Base-by-base conservation (phyloP, 2,888 invertebrate species). In the Acrocyrtus sp. region DNA sequence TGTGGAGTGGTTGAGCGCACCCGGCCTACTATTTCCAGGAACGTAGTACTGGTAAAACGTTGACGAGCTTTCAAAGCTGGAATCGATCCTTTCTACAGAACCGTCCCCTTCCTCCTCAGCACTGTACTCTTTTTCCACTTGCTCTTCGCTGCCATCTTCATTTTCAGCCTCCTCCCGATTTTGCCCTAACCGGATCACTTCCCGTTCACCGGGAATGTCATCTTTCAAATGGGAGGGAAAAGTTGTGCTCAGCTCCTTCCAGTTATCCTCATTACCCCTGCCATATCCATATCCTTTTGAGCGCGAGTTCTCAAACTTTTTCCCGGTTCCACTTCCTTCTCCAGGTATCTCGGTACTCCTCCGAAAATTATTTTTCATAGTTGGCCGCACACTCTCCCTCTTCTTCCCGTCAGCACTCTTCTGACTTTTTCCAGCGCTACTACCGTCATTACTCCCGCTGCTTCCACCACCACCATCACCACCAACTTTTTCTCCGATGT, bases 91-190 rank as follows among this genome's bases (percentile, higher is more conserved):
- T n/a, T 69, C 69, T 29, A 50, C 34, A 10, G 69, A 69, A 29
- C 62, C 69, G 43, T 62, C 62, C 62, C 62, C 69, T 69, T 62
- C 69, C 21, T 47, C 62, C 45, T 69, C 69, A 62, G 51, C 56
- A 50, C 56, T 62, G n/a, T n/a, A n/a, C n/a, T n/a, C n/a, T n/a
- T n/a, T n/a, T n/a, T n/a, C n/a, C n/a, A n/a, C n/a, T n/a, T n/a
- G n/a, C n/a, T n/a, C n/a, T 61, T 27, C 27, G 10, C n/a, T 51
- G 41, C 56, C 61, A 29, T 51, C 50, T 58, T 61, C 43, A 1
- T 60, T 34, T 19, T 19, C 47, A 8, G 34, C 22, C 21, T n/a
- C 21, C 1, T 34, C 5, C 2, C 2, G 26, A 1, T 27, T 29
- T 19, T 53, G 29, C 17, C 15, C 17, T 29, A 29, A n/a, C 15